phyloP scores from a whole-genome alignment of 2,797 vertebrate genomes.

The Lithobates sylvaticus region DNA sequence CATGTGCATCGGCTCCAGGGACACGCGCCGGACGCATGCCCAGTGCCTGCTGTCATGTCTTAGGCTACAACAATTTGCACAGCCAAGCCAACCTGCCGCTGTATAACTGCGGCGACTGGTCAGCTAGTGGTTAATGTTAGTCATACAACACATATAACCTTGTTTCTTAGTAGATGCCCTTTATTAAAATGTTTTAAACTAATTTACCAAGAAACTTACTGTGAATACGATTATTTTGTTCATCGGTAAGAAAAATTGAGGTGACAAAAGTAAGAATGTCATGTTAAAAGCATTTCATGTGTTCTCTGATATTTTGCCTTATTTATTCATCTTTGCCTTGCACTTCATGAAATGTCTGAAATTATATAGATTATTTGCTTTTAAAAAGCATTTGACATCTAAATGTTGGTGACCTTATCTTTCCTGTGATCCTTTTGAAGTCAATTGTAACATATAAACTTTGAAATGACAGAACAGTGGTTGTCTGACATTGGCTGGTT shows the following conservation, averaged over 20 bases:
- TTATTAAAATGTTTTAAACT: background rate
- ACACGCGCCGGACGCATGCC: too few relatives aligned
- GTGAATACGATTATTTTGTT: background rate
- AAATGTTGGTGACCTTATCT: constrained; percentile 14
- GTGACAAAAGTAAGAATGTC: background rate
- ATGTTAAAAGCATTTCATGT: constrained; percentile 11
- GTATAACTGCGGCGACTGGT: too few relatives aligned
- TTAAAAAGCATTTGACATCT: background rate
- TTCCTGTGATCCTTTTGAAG: background rate
- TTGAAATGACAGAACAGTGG: background rate
- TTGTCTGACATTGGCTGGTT: background rate
- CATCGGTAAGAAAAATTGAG: background rate
- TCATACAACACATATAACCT: background rate
- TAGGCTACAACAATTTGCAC: too few relatives aligned
- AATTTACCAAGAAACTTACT: background rate
- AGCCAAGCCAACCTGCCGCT: too few relatives aligned
- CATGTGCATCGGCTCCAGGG: too few relatives aligned
- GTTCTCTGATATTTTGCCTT: background rate
- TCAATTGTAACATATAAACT: background rate
- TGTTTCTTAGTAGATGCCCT: background rate
- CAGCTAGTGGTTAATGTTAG: background rate
- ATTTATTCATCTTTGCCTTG: background rate
- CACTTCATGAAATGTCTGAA: background rate
- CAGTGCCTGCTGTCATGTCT: too few relatives aligned
- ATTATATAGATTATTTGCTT: background rate